These are phyloP conservation scores for Hyposmocoma kahamanoa DNA, from an alignment of 1,140 invertebrate genomes.

Conservation along the genomic window DNA sequence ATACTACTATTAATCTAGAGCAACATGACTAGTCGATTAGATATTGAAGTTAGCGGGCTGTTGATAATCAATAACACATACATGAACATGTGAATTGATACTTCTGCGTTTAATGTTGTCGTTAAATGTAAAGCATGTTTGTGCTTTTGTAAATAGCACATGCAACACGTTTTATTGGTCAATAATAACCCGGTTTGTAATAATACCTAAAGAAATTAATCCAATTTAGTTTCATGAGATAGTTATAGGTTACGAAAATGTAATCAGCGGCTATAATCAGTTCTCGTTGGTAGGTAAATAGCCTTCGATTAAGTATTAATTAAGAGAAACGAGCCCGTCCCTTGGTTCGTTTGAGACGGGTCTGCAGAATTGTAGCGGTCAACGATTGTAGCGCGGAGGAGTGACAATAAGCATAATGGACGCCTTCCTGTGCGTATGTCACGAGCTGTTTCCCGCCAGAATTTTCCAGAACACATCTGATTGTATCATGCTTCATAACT, in stretches of 20 bases:
- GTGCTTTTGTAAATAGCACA: background rate
- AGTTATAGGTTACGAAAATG: background rate
- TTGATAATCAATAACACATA: conserved; percentile 23
- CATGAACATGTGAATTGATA: conserved; percentile 4
- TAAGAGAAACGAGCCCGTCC: too few species aligned
- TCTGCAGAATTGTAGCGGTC: conserved; percentile 13
- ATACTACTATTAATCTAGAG: conserved; percentile 1
- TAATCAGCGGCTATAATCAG: background rate
- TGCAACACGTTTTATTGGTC: background rate
- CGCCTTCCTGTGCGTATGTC: conserved; percentile 43
- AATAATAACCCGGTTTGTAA: background rate
- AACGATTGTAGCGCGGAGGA: conserved; percentile 35
- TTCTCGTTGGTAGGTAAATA: background rate
- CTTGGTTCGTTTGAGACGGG: conserved; percentile 4
- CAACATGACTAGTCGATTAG: conserved; percentile 12
- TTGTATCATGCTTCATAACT: too few species aligned
- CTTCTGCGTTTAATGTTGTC: background rate
- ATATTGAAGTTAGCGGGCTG: conserved; percentile 10
- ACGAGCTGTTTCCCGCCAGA: conserved; percentile 48
- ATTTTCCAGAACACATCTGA: conserved; percentile 70
- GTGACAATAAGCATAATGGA: conserved; percentile 52
- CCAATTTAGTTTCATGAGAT: background rate
- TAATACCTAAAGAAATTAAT: background rate
- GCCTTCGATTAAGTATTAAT: background rate
- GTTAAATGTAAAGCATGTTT: background rate